These are phyloP conservation scores for Rissa tridactyla DNA, from an alignment of 2,113 vertebrate species.

Conservation along the genomic window DNA sequence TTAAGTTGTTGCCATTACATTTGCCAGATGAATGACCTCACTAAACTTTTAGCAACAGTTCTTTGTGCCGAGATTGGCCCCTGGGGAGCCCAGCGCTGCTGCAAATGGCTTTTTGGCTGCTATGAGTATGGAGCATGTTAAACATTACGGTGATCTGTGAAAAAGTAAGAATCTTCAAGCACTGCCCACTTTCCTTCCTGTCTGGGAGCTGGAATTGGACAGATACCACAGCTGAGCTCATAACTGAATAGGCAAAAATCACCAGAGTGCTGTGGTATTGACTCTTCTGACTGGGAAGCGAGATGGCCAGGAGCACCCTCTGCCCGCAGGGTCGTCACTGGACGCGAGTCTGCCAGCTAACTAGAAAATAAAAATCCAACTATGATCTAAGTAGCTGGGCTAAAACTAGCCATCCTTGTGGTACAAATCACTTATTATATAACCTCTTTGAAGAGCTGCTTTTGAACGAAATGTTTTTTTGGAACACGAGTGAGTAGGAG, in stretches of 20 bases:
- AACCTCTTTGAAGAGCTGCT: slow-evolving; percentile 20
- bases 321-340: background rate
- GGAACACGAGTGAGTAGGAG: background rate
- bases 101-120: slow-evolving; percentile 56
- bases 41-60: slow-evolving; percentile 67
- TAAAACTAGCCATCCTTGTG: slow-evolving; percentile 21
- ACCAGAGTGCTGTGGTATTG: background rate
- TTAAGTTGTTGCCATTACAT: slow-evolving; percentile 67
- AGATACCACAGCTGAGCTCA: slow-evolving; percentile 19
- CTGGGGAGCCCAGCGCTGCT: slow-evolving; percentile 16
- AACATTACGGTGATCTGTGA: slow-evolving; percentile 71
- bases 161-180: slow-evolving; percentile 78
- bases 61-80: slow-evolving; percentile 49
- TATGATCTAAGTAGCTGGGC: slow-evolving; percentile 5
- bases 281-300: background rate
- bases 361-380: background rate
- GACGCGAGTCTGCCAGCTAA: background rate
- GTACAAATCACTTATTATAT: background rate
- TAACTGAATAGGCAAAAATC: slow-evolving; percentile 22
- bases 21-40: slow-evolving; percentile 70
- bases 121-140: slow-evolving; percentile 74
- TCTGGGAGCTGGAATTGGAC: slow-evolving; percentile 68
- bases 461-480: background rate
- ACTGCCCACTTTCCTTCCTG: slow-evolving; percentile 81
- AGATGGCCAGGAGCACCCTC: background rate